Base-by-base conservation (phyloP, 2,797 vertebrate species). In the Fringilla coelebs region DNA sequence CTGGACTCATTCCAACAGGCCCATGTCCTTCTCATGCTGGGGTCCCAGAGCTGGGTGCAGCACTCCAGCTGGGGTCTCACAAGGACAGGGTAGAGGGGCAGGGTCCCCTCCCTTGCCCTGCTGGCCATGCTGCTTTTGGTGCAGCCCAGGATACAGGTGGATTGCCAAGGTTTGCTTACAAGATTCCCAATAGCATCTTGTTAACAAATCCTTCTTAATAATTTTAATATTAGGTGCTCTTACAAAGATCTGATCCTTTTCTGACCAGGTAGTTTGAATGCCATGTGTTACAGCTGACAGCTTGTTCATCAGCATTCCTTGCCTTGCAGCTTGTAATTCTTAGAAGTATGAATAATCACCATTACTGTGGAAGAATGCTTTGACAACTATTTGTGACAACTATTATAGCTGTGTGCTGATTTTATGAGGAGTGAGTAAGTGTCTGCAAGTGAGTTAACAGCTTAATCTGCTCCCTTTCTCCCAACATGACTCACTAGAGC, bases 391-490 rank as follows among this genome's bases (percentile, higher is more conserved):
- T 92, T 95, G 87, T 95, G 91, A 82, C 81, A 82, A 79, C 67
- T 75, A 28, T 87, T 90, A 63, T 21, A 92, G 80, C 48, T 82
- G 40, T 68, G 74, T 88, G 36, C 72, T 96, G 67, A 55, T 79
- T 96, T 93, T 82, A 75, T 63, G 60, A 92, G 63, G 36, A 49
- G 41, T 79, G 49, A 91, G 80, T 92, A 82, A 89, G 79, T 52
- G 66, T 70, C 82, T 94, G 62, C 83, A 78, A 95, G 65, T 88
- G 86, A 95, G 67, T 89, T 92, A 93, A 93, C 84, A 95, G 81
- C 84, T 94, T 92, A 78, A 90, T 90, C 86, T 90, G 58, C 55
- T 94, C 77, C 58, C 58, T 84, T 84, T 84, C 67, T 86, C 77
- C 66, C 84, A 84, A 18, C 26, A 13, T 85, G 93, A 92, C 65